Evolutionary conservation across 2,888 invertebrate species (phyloP).

Genomic region (Chesias legatella): DNA sequence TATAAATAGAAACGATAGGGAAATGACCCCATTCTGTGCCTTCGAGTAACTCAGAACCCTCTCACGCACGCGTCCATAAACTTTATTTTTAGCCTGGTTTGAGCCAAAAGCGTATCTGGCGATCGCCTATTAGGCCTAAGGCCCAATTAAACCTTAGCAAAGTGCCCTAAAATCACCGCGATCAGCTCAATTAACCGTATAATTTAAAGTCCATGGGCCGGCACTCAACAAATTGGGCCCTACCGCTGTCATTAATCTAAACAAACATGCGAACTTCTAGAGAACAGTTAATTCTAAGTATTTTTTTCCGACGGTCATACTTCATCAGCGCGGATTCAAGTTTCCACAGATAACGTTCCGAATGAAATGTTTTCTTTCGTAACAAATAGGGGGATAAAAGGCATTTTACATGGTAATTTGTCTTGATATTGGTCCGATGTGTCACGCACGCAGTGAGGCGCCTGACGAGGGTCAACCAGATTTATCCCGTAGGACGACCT

Average conservation of each 20-base stretch:
- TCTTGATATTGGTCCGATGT: conserved; percentile 34
- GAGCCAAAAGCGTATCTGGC: conserved; percentile 58
- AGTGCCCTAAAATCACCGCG: conserved; percentile 51
- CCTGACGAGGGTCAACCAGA: conserved; percentile 38
- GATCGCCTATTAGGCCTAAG: conserved; percentile 62
- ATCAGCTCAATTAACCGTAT: conserved; percentile 53
- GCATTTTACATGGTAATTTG: conserved; percentile 32
- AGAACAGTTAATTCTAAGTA: conserved; percentile 32
- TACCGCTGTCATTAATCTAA: conserved; percentile 45
- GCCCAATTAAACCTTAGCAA: conserved; percentile 60
- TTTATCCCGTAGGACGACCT: conserved; percentile 27
- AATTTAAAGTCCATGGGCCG: conserved; percentile 37
- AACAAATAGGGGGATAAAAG: conserved; percentile 29
- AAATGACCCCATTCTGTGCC: conserved; percentile 67
- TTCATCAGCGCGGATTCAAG: conserved; percentile 8
- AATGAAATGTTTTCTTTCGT: conserved; percentile 20
- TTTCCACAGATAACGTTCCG: conserved; percentile 17
- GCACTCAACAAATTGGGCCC: conserved; percentile 46
- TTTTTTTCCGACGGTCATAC: conserved; percentile 9
- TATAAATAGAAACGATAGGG: conserved; percentile 65
- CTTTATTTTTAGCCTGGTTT: conserved; percentile 66
- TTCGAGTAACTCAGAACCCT: conserved; percentile 58
- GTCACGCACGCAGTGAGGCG: conserved; percentile 25
- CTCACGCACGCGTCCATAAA: conserved; percentile 70
- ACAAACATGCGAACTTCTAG: conserved; percentile 39